Base-by-base conservation (phyloP, 2,888 invertebrate genomes). In the Eurois occulta region DNA sequence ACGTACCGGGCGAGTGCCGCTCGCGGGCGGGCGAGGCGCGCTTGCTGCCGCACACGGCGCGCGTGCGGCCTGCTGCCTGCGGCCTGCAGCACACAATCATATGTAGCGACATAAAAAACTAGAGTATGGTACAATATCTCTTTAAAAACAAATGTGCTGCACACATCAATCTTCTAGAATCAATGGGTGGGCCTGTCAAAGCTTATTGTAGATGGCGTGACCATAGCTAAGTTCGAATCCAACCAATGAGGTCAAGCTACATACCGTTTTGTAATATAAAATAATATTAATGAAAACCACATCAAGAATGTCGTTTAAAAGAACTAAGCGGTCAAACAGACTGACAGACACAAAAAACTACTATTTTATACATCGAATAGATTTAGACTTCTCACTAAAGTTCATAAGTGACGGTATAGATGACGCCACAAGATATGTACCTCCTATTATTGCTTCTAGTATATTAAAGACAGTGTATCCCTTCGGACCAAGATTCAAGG, bases 401-500 rank as follows among this genome's bases (percentile, higher is more conserved):
- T n/a, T 55, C n/a, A 5, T 55, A 52, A 24, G 24, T 52, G 52
- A 52, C 48, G 48, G 48, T 24, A 55, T n/a, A 55, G n/a, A 55
- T 1, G 11, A 11, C 55, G 13, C 55, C 55, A n/a, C 13, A 13
- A 55, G 5, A 55, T 28, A 58, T 4, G 24, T 41, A 93, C 94
- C 93, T 91, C 60, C 91, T 90, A 16, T 38, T n/a, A n/a, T n/a
- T n/a, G n/a, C n/a, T n/a, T n/a, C n/a, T n/a, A n/a, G n/a, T n/a
- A n/a, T n/a, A n/a, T n/a, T n/a, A n/a, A 38, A 38, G 38, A 7
- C 38, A 38, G 38, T 7, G 6, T 5, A 38, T 38, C 6, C 0
- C 93, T 93, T 1, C 95, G 95, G 65, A 92, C 76, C 28, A 93
- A 62, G 0, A 94, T 85, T 10, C 91, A 82, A 0, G 95, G 91